phyloP scores from a whole-genome alignment of 2,888 invertebrate species.

The Epistrophella euchroma region DNA sequence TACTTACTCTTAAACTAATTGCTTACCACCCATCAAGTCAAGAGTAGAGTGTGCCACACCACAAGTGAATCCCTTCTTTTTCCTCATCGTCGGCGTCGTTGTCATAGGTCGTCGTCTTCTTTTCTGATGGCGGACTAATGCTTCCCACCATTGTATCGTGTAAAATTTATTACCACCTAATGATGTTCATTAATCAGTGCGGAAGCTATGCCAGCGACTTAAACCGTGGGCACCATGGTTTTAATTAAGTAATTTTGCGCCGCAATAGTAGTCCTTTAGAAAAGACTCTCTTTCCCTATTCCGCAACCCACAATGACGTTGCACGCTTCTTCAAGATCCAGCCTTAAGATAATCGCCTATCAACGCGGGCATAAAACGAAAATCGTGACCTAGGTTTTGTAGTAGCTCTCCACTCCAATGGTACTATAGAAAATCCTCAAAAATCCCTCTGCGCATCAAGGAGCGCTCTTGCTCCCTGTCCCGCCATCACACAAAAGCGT shows the following conservation, averaged over 20 bases:
- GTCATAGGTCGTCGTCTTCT: not conserved
- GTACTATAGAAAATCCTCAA: constrained; percentile 16
- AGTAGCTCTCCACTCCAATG: not conserved
- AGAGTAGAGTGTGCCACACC: constrained; percentile 41
- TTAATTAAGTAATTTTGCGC: constrained; percentile 82
- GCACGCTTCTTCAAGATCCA: constrained; percentile 40
- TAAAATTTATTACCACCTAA: constrained; percentile 81
- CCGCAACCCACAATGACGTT: constrained; percentile 21
- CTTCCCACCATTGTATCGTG: constrained; percentile 76
- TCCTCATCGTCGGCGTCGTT: constrained; percentile 33
- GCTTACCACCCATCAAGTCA: constrained; percentile 76
- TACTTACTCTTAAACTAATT: constrained; percentile 74
- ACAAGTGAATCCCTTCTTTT: constrained; percentile 71
- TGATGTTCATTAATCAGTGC: constrained; percentile 77
- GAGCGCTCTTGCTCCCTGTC: not conserved
- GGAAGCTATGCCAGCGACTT: constrained; percentile 54
- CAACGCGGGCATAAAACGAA: constrained; percentile 39
- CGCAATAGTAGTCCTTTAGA: constrained; percentile 10
- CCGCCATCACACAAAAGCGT: not conserved
- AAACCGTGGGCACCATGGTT: constrained; percentile 79
- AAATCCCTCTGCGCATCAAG: constrained; percentile 1
- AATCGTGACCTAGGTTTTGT: constrained; percentile 57
- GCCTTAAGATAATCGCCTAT: constrained; percentile 33
- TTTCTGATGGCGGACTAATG: constrained; percentile 3
- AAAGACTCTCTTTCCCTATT: not conserved